Conservation (phyloP, 2,888 invertebrate species). For the Leucophenga montana region DNA sequence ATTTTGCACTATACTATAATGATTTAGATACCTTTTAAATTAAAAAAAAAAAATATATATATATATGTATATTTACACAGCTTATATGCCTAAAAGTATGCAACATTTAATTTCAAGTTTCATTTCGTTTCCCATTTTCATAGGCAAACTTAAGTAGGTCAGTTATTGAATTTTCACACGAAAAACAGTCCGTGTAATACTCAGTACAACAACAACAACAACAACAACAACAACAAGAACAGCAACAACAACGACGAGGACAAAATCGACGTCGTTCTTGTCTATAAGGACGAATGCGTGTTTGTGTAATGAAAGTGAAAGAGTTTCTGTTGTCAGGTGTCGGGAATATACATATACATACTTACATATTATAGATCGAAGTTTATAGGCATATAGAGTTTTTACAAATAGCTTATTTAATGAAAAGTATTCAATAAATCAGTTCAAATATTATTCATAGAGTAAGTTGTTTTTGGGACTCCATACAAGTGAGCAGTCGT, state of each 20-base stretch:
- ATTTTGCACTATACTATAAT: not conserved
- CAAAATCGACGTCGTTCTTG: slow-evolving; percentile 1
- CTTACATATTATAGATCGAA: slow-evolving; percentile 1
- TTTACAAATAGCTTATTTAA: no score
- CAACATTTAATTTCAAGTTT: not conserved
- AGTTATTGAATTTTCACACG: slow-evolving; percentile 68
- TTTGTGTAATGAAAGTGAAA: no score
- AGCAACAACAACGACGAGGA: slow-evolving; percentile 22
- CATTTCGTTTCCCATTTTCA: not conserved
- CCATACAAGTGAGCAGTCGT: no score
- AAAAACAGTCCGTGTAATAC: slow-evolving; percentile 8
- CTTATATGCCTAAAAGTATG: not conserved
- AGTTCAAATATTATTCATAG: no score
- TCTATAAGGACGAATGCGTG: no score
- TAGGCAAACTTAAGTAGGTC: slow-evolving; percentile 61
- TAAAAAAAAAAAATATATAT: not conserved
- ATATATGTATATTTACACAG: not conserved
- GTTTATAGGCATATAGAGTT: no score
- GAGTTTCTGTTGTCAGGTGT: slow-evolving; percentile 22
- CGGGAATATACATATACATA: slow-evolving; percentile 26
- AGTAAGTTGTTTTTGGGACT: no score
- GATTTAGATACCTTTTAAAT: not conserved
- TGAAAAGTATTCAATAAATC: no score
- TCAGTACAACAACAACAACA: slow-evolving; percentile 27
- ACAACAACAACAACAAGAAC: slow-evolving; percentile 14